Evolutionary conservation across 1,140 invertebrate species (phyloP), one percentile per base, ranked within the genome.

Genomic region (Chironomus tepperi): DNA sequence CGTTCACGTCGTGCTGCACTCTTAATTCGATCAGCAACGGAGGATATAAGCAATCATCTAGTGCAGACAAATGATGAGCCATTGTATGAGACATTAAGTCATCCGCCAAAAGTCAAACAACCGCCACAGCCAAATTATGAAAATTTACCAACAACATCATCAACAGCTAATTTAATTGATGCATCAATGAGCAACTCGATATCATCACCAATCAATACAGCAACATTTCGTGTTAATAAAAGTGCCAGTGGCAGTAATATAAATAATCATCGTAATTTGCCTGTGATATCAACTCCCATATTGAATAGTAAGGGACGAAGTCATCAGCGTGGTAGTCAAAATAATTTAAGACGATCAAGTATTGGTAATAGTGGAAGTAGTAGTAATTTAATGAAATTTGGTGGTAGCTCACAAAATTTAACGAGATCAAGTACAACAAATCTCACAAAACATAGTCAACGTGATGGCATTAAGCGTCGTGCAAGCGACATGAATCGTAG

Each of bases 151-250:
- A 18, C 10, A 19, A n/a, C 12, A 34, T 67, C 34, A 43, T 74
- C 43, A 12, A 74, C 24, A 42, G 47, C 24, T 5, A 67, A 34
- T 24, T 8, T 67, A 19, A 57, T 74, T 15, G 43, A 72, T 74
- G 24, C 21, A 19, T 10, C 24, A 64, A 64, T 34, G 16, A 34
- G 9, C 24, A 64, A 16, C 10, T 34, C 24, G 8, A 70, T 16
- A 18, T 18, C 34, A 43, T 34, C 64, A 7, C 64, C 74, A 43
- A 15, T 74, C 10, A 74, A 74, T 74, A 70, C 74, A 42, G 74
- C 57, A 12, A 74, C 74, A 72, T 74, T 74, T 70, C 18, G 65
- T 16, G 65, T 74, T 34, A 74, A 67, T 72, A 74, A 74, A 74
- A 70, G 19, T n/a, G 24, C 67, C 24, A 72, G 65, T 70, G 74